These are phyloP conservation scores for Tachystola acroxantha DNA, from an alignment of 2,888 invertebrate species.

Conservation along the genomic window DNA sequence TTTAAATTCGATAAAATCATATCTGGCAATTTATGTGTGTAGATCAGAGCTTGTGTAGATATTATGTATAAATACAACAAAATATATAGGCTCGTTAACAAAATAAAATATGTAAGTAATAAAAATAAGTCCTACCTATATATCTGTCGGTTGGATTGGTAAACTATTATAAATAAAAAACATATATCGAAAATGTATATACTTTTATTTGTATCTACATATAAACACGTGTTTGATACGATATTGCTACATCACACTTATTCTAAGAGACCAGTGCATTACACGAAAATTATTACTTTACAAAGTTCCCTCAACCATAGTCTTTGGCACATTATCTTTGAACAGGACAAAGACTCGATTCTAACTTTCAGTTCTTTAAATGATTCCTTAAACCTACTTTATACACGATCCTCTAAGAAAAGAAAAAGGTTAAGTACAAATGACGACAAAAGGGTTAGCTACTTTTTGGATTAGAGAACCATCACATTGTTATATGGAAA, in stretches of 20 bases:
- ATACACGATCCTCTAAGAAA: slow-evolving; percentile 30
- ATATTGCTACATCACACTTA: slow-evolving; percentile 66
- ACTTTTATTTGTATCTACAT: slow-evolving; percentile 71
- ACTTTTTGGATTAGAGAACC: no score
- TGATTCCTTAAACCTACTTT: slow-evolving; percentile 43
- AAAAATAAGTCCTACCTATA: no score
- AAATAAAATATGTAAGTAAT: no score
- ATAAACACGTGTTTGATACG: slow-evolving; percentile 67
- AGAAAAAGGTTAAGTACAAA: slow-evolving; percentile 17
- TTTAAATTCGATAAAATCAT: no score
- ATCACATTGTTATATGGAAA: no score
- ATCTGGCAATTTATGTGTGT: no score
- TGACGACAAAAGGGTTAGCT: slow-evolving; percentile 14
- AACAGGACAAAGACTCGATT: slow-evolving; percentile 70
- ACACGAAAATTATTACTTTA: slow-evolving; percentile 46
- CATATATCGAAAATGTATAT: slow-evolving; percentile 60
- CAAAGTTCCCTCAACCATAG: slow-evolving; percentile 58
- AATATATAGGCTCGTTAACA: no score
- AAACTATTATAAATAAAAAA: slow-evolving; percentile 20
- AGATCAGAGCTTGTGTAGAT: no score
- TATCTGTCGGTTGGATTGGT: no score
- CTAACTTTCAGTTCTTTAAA: slow-evolving; percentile 60
- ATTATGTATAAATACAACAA: no score
- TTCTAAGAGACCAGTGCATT: slow-evolving; percentile 71
- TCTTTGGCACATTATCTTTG: slow-evolving; percentile 78